Evolutionary conservation across 2,113 vertebrate genomes (phyloP).

Genomic region (Taxidea taxus): DNA sequence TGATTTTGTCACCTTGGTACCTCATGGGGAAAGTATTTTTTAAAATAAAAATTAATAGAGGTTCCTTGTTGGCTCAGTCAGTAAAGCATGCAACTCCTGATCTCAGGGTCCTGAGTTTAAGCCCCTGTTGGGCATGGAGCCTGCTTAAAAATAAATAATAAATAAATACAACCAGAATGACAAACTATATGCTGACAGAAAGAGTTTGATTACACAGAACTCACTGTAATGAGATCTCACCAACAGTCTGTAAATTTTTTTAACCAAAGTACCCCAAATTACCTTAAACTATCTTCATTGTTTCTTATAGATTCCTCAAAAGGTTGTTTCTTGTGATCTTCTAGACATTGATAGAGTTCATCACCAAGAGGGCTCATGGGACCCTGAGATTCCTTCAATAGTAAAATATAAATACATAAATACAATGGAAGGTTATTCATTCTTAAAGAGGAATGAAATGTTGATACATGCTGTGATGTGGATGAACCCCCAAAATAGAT

Average conservation of each 20-base stretch:
- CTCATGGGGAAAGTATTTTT: not conserved
- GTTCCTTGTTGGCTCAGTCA: not conserved
- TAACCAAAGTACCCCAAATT: constrained; percentile 20
- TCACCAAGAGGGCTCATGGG: constrained; percentile 72
- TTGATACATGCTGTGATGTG: not conserved
- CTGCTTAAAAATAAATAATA: not conserved
- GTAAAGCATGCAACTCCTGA: not conserved
- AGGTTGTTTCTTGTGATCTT: constrained; percentile 74
- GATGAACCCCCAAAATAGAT: constrained; percentile 21
- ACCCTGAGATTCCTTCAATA: constrained; percentile 80
- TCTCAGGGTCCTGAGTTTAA: not conserved
- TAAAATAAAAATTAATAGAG: constrained; percentile 14
- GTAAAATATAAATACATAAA: constrained; percentile 8
- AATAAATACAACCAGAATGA: not conserved
- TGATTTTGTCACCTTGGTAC: not conserved
- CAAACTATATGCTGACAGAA: not conserved
- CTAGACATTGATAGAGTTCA: constrained; percentile 60
- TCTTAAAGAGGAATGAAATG: constrained; percentile 33
- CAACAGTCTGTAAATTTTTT: not conserved
- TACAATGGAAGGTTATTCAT: constrained; percentile 4
- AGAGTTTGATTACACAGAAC: not conserved
- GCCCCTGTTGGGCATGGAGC: not conserved
- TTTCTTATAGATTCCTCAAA: constrained; percentile 72
- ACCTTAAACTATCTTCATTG: constrained; percentile 78
- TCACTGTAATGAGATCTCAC: not conserved